Evolutionary conservation across 2,888 invertebrate genomes (phyloP), one percentile per base, ranked within the genome.

Genomic region (Caenorhabditis sp.): DNA sequence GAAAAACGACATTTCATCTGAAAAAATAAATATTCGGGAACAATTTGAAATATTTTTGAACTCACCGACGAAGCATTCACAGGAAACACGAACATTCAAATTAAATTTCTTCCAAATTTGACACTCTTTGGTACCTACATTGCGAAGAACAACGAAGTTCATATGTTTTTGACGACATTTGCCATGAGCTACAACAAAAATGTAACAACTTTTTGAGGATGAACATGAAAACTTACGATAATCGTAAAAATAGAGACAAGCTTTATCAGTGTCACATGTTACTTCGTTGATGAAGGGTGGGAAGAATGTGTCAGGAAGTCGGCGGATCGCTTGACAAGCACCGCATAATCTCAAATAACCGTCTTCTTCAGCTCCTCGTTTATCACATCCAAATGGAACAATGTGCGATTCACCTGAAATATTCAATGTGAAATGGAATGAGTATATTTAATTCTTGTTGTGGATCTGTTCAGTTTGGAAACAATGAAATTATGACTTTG

Each of bases 221-320:
- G 43, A 69, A 17, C 3, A 8, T 27, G 54, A 49, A 1, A 10
- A 63, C 82, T 67, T 70, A 86, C 86, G 84, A 63, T 84, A 85
- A 63, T 84, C 84, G 64, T 88, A 87, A 66, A 88, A 87, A 77
- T 88, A 88, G 0, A 88, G 77, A 60, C 88, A 88, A 8, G 86
- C 86, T 59, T 86, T 87, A 76, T 88, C 88, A 56, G 84, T 85
- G 63, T 87, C 87, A 70, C 88, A 88, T 59, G 87, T 84, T 8
- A 88, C 87, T 71, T 88, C 88, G 67, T 88, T 88, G 73, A 88
- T 88, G 70, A 88, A 88, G n/a, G 88, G 88, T 50, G 88, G 88
- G 65, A 88, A 88, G 71, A 87, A 88, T 14, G 82, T 77, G 59
- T 87, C 86, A 10, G 88, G 88, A 52, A 88, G 67, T 36, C 83